These are phyloP conservation scores for Aurelia aurita complex sp. Pacific DNA, from an alignment of 30 jellyfish, hydroid and myxozoan genomes.

Conservation along the genomic window DNA sequence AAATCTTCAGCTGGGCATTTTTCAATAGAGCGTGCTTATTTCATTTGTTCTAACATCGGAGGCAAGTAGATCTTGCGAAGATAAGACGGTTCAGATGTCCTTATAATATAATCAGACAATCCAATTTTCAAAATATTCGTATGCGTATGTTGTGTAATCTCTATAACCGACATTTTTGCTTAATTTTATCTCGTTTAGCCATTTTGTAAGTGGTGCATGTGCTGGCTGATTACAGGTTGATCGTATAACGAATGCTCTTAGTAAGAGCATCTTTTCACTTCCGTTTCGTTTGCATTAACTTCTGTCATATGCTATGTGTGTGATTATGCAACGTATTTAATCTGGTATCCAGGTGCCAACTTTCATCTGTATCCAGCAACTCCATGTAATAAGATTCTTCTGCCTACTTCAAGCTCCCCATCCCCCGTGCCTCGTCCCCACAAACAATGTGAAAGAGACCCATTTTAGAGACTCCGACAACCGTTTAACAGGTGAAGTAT, in stretches of 20 bases:
- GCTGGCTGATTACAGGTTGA: constrained; percentile 73
- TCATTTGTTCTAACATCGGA: too few species aligned
- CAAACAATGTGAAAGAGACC: too few species aligned
- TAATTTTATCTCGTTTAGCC: constrained; percentile 30
- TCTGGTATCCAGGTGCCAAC: constrained; percentile 76
- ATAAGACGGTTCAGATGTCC: too few species aligned
- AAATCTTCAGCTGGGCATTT: too few species aligned
- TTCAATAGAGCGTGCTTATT: too few species aligned
- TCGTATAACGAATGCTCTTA: constrained; percentile 64
- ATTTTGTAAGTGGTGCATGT: constrained; percentile 72
- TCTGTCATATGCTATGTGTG: constrained; percentile 75
- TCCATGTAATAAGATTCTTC: not conserved
- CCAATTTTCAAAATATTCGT: not conserved
- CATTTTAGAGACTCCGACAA: too few species aligned
- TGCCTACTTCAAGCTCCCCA: too few species aligned
- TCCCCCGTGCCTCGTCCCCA: too few species aligned
- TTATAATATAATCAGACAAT: too few species aligned
- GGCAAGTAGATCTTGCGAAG: too few species aligned
- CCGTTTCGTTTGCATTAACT: constrained; percentile 18
- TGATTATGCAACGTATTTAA: constrained; percentile 59
- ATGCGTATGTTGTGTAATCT: constrained; percentile 6
- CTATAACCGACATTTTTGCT: not conserved
- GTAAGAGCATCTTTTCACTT: constrained; percentile 60
- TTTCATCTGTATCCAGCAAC: not conserved
- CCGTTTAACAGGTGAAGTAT: too few species aligned